A percentile compares a stretch with the other conserved stretches of the same genome.
These are phyloP conservation scores for Serilophus lunatus DNA, from an alignment of 2,113 vertebrate genomes.

Conservation along the genomic window DNA sequence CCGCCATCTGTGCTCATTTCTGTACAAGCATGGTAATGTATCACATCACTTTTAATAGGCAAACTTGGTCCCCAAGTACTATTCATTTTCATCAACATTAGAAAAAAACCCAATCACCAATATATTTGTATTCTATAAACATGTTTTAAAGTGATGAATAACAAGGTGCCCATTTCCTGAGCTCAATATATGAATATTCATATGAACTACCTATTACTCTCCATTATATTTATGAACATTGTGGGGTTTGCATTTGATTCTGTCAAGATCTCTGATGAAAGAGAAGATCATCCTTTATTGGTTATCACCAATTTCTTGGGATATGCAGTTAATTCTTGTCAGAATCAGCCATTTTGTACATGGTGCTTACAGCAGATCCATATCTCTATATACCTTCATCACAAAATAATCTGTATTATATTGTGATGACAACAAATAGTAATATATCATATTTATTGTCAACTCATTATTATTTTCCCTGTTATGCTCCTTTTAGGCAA, in stretches of 20 bases:
- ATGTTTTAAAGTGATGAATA: slow-evolving; percentile 62
- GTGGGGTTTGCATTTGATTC: background rate
- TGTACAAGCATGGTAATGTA: slow-evolving; percentile 58
- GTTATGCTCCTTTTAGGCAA: background rate
- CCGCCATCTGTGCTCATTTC: slow-evolving; percentile 75
- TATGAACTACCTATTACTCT: background rate
- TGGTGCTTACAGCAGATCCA: background rate
- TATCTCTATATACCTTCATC: background rate
- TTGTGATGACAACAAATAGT: background rate
- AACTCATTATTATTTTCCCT: background rate
- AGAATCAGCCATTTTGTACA: background rate
- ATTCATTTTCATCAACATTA: slow-evolving; percentile 60
- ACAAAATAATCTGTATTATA: background rate
- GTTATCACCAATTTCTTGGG: background rate
- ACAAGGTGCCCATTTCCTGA: slow-evolving; percentile 23
- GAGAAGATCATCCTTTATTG: background rate
- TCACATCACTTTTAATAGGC: slow-evolving; percentile 54
- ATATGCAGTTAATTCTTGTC: background rate
- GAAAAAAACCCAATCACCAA: background rate
- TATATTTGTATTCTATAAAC: slow-evolving; percentile 54
- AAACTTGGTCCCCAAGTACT: slow-evolving; percentile 41
- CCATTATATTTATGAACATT: background rate
- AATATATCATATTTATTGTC: background rate
- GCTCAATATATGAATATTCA: slow-evolving; percentile 49
- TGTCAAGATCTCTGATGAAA: background rate